Evolutionary conservation across 1,140 invertebrate species (phyloP), one percentile per base, ranked within the genome.

Genomic region (Heterodera carotae): DNA sequence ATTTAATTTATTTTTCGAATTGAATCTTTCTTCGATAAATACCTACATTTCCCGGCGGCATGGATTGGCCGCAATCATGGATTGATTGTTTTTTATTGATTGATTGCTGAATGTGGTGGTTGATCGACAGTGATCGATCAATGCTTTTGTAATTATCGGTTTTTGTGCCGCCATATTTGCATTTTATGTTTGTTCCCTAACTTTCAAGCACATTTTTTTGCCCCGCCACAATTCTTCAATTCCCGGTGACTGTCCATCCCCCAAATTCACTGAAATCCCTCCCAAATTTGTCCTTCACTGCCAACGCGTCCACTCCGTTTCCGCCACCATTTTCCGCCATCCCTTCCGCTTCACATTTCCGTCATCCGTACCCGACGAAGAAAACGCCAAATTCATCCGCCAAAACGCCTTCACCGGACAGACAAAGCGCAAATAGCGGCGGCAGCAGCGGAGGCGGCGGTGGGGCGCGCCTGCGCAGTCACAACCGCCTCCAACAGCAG

Each of bases 341-440:
- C 15, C 15, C 5, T 56, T 22, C 48, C 48, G 4, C 48, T 22
- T 15, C 48, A 56, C 39, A 22, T 56, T 5, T 5, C 48, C 22
- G 15, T 22, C 22, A 4, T 22, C 22, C 48, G 22, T 5, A 22
- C 1, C 22, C 48, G 12, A 5, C 48, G 22, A 12, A 56, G 5
- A 56, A 12, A 56, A 22, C 39, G 39, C n/a, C n/a, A n/a, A 43
- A 43, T 43, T 43, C 39, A 43, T 43, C 48, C 48, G 48, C 48
- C 62, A 66, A 29, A 66, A 66, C 62, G 62, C 62, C 62, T 66
- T 66, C 62, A 10, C 62, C 62, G 29, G 62, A 66, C 62, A 66
- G 62, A 66, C 29, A 29, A 66, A 66, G 62, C 62, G 48, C 48
- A 56, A 56, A 56, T 22, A 56, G 48, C 62, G 33, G 62, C 62